phyloP scores from a whole-genome alignment of 1,140 invertebrate species.

The Tachypleus tridentatus region DNA sequence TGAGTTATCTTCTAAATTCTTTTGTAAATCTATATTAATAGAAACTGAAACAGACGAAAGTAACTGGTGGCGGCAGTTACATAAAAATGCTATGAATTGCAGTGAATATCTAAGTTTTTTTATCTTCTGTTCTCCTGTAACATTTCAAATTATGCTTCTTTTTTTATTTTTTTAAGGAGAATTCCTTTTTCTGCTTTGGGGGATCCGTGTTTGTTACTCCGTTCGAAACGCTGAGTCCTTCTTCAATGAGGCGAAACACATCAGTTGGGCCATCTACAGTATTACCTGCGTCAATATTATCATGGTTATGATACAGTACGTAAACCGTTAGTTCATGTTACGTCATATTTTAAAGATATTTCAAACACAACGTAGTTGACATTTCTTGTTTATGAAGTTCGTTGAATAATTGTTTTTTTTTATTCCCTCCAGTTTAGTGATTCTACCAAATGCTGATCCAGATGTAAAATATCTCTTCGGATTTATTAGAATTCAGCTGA shows the following conservation, averaged over 20 bases:
- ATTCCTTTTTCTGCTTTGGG: slow-evolving; percentile 78
- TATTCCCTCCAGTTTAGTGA: slow-evolving; percentile 52
- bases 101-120: too few relatives aligned
- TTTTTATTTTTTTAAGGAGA: slow-evolving; percentile 47
- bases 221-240: slow-evolving; percentile 78
- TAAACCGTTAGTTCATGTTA: slow-evolving; percentile 25
- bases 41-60: too few relatives aligned
- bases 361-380: too few relatives aligned
- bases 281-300: slow-evolving; percentile 78
- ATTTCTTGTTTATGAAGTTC: too few relatives aligned
- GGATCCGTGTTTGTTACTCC: slow-evolving; percentile 72
- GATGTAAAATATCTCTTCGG: slow-evolving; percentile 77
- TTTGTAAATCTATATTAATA: too few relatives aligned
- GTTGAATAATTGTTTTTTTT: too few relatives aligned
- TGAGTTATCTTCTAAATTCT: too few relatives aligned
- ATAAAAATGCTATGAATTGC: too few relatives aligned
- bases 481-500: slow-evolving; percentile 70
- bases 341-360: too few relatives aligned
- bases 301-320: slow-evolving; percentile 82
- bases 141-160: too few relatives aligned
- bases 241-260: slow-evolving; percentile 79
- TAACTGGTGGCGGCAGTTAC: too few relatives aligned
- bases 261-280: slow-evolving; percentile 86
- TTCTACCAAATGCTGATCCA: slow-evolving; percentile 68
- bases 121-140: too few relatives aligned